Conservation (phyloP, 2,113 vertebrate genomes). For the Pagrus major region DNA sequence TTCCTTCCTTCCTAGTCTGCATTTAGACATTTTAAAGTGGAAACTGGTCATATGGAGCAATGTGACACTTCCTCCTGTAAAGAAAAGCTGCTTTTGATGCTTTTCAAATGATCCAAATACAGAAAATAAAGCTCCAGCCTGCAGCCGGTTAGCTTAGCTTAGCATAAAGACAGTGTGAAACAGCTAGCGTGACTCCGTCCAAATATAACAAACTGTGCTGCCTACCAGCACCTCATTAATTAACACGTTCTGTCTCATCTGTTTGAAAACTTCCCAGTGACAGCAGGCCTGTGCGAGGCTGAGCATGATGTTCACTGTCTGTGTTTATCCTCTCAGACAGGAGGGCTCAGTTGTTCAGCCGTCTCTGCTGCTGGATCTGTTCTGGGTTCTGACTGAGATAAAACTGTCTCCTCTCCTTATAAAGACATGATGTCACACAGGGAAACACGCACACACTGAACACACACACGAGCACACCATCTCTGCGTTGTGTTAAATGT, state of each 20-base stretch:
- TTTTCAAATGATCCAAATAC: too few relatives aligned
- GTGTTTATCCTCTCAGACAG: conserved; percentile 3
- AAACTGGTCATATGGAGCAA: too few relatives aligned
- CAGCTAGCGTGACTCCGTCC: not conserved
- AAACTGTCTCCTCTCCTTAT: conserved; percentile 47
- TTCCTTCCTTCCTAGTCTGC: too few relatives aligned
- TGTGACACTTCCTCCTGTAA: too few relatives aligned
- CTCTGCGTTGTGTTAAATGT: not conserved
- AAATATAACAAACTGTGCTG: not conserved
- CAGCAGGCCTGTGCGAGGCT: not conserved
- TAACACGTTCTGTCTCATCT: not conserved
- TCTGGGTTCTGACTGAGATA: conserved; percentile 27
- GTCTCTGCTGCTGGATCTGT: conserved; percentile 11
- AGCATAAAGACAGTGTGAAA: too few relatives aligned
- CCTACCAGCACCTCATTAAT: not conserved
- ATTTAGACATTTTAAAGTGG: too few relatives aligned
- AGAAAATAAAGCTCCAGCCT: not conserved
- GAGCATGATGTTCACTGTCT: not conserved
- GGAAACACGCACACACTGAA: conserved; percentile 7
- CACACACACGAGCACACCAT: not conserved
- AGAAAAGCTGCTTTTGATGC: too few relatives aligned
- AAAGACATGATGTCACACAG: conserved; percentile 25
- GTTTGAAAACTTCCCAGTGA: not conserved
- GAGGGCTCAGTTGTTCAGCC: not conserved
- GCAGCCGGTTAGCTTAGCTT: not conserved